A percentile compares a stretch with the other conserved stretches of the same genome.
Conservation (phyloP, 2,797 vertebrate genomes). For the Rhinichthys osculus region DNA sequence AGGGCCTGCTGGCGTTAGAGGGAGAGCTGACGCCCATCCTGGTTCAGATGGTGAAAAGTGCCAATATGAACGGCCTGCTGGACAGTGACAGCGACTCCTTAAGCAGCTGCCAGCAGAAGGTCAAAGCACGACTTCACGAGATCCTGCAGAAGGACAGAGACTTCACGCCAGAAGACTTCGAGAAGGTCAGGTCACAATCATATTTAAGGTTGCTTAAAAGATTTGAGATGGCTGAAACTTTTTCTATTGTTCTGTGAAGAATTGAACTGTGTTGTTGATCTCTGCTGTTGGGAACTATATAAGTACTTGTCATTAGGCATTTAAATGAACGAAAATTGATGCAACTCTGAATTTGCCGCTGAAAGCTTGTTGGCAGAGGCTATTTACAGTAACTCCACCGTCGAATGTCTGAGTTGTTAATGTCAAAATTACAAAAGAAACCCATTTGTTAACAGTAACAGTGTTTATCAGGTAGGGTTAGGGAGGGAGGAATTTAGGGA, state of each 20-base stretch:
- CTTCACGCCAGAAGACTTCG: constrained; percentile 85
- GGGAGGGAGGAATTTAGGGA: too few relatives aligned
- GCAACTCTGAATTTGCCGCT: neutral
- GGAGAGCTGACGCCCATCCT: constrained; percentile 90
- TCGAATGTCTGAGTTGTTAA: too few relatives aligned
- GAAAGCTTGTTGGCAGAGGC: neutral
- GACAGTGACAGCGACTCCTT: constrained; percentile 89
- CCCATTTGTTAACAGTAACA: neutral
- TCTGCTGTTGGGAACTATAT: neutral
- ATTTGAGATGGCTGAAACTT: neutral
- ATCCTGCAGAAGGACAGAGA: constrained; percentile 89
- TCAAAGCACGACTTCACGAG: constrained; percentile 88
- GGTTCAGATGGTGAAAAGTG: constrained; percentile 93
- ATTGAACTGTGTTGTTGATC: neutral
- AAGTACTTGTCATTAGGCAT: neutral
- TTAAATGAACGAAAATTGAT: too few relatives aligned
- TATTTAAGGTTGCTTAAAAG: neutral
- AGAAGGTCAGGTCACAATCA: constrained; percentile 77
- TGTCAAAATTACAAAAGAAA: neutral
- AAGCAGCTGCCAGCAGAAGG: constrained; percentile 88
- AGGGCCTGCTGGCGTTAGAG: constrained; percentile 88
- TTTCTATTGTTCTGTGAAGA: neutral
- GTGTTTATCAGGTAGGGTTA: neutral
- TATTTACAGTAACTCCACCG: neutral
- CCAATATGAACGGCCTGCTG: constrained; percentile 90